A percentile compares a stretch with the other conserved stretches of the same genome.
phyloP scores from a whole-genome alignment of 2,888 invertebrate genomes.

The Dolomedes plantarius region DNA sequence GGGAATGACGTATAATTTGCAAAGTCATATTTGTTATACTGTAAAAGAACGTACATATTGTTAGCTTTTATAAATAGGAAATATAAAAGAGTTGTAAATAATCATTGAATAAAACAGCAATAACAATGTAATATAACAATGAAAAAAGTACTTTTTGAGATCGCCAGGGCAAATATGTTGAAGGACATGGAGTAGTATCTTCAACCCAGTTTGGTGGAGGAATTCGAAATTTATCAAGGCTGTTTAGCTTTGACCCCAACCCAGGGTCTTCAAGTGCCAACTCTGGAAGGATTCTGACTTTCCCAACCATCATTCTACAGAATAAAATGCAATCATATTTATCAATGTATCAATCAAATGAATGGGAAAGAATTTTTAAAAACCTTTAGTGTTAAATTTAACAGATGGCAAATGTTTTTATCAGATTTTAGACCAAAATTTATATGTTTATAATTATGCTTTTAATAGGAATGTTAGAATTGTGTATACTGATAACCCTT shows the following conservation, averaged over 20 bases:
- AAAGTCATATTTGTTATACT: constrained; percentile 76
- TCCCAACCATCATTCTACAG: constrained; percentile 76
- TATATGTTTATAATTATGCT: too few relatives aligned
- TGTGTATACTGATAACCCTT: too few relatives aligned
- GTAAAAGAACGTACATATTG: constrained; percentile 59
- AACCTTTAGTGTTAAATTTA: too few relatives aligned
- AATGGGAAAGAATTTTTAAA: too few relatives aligned
- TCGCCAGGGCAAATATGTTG: too few relatives aligned
- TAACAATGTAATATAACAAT: neutral
- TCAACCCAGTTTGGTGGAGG: constrained; percentile 41
- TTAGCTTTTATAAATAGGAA: neutral
- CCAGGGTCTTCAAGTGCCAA: constrained; percentile 81
- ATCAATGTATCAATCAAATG: too few relatives aligned
- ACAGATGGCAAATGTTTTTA: too few relatives aligned
- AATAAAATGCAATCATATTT: neutral
- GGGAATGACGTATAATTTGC: constrained; percentile 82
- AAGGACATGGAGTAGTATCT: neutral
- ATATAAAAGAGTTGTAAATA: neutral
- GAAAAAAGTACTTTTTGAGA: constrained; percentile 16
- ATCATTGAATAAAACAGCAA: too few relatives aligned
- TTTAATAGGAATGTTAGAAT: too few relatives aligned
- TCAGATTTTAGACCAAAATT: too few relatives aligned
- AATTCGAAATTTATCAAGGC: constrained; percentile 52
- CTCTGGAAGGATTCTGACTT: constrained; percentile 84
- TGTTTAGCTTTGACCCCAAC: constrained; percentile 76